Base-by-base conservation (phyloP, 2,113 vertebrate species). In the Cardinalis cardinalis region DNA sequence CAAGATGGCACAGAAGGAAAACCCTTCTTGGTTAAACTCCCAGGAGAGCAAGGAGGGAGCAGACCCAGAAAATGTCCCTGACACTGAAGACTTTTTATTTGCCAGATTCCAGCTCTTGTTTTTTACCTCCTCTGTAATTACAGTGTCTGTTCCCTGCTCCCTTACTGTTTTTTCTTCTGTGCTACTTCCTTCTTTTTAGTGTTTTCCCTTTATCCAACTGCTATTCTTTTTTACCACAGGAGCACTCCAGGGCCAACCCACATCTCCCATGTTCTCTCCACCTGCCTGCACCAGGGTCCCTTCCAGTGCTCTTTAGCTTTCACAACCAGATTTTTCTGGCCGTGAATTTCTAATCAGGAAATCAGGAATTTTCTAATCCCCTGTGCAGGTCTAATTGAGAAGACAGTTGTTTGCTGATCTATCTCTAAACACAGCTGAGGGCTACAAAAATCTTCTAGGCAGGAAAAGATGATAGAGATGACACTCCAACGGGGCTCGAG, bases 251-350 rank as follows among this genome's bases (percentile, higher is more conserved):
- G 20, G 36, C 24, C 52, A 46, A 19, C 38, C 17, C 44, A 10
- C 24, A 12, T 44, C 23, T 61, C 53, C 18, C 0, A 0, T 3
- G 8, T 26, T 74, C 66, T 26, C 40, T 26, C 55, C 56, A 56
- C 31, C 41, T 74, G 44, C 55, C 41, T 36, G 23, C 38, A 20
- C 14, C 70, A 28, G 5, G 3, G 21, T 48, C n/a, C n/a, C 31
- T 53, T 7, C 32, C 19, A 23, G 7, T 9, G 10, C 38, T 31
- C 49, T 68, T 52, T 0, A 56, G 52, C 29, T 79, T 84, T 65
- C 56, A 56, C n/a, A 40, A 10, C 7, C 16, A 15, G 6, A 2
- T 46, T 17, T 77, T 73, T 81, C 70, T 70, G 43, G 53, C 18
- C 18, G 15, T 13, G 2, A 43, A 41, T 84, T 60, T 73, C 21